A percentile compares a stretch with the other conserved stretches of the same genome.
phyloP scores from a whole-genome alignment of 2,113 vertebrate genomes.

The Spea multiplicata region DNA sequence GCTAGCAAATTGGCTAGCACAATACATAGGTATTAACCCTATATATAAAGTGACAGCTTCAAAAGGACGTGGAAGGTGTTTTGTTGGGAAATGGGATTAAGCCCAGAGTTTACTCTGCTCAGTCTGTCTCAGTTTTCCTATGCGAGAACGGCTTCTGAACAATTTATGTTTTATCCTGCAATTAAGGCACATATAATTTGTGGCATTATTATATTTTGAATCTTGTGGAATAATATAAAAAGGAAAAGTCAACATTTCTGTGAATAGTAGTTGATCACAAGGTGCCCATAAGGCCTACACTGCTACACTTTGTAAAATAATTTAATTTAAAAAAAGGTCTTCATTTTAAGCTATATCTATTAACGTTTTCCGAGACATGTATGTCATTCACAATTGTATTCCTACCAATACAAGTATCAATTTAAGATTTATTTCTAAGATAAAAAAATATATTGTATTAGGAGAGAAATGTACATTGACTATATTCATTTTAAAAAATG shows the following conservation, averaged over 20 bases:
- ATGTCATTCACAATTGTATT: constrained; percentile 3
- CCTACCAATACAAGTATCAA: constrained; percentile 50
- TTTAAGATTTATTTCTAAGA: constrained; percentile 57
- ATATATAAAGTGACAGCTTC: too few relatives aligned
- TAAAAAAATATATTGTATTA: constrained; percentile 40
- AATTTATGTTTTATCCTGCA: background rate
- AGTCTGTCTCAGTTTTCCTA: too few relatives aligned
- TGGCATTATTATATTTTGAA: background rate
- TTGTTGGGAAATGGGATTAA: too few relatives aligned
- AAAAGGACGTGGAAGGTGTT: too few relatives aligned
- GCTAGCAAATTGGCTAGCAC: too few relatives aligned
- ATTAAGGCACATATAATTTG: background rate
- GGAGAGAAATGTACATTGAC: constrained; percentile 60
- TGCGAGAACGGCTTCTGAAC: too few relatives aligned
- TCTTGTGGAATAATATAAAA: background rate
- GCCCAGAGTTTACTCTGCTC: too few relatives aligned
- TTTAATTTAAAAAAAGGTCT: background rate
- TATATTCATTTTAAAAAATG: constrained; percentile 68
- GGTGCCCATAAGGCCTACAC: background rate
- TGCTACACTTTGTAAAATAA: background rate
- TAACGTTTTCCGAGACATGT: background rate
- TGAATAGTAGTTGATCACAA: background rate
- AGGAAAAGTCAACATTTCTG: background rate
- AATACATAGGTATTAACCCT: too few relatives aligned
- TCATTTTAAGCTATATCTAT: background rate